A percentile compares a stretch with the other conserved stretches of the same genome.
Evolutionary conservation across 1,140 invertebrate species (phyloP).

Genomic region (Ooceraea biroi): DNA sequence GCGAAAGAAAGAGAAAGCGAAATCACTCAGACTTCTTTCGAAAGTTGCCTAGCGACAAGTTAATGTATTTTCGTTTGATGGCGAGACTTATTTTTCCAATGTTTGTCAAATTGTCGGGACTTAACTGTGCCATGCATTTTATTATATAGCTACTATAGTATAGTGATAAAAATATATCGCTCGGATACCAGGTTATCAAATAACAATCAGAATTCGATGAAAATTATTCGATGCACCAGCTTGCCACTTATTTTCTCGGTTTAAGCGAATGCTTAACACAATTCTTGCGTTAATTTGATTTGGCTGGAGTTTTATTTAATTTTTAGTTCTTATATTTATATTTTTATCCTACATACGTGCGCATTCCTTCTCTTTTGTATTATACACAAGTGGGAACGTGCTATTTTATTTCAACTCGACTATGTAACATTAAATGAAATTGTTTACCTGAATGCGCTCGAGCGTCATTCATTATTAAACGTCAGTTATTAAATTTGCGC

Average conservation of each 20-base stretch:
- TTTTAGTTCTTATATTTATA: too few relatives aligned
- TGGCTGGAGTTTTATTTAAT: too few relatives aligned
- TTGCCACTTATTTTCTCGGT: too few relatives aligned
- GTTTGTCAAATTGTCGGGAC: not conserved
- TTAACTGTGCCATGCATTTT: conserved; percentile 2
- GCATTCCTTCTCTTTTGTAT: too few relatives aligned
- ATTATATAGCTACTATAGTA: not conserved
- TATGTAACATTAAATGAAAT: not conserved
- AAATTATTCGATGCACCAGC: too few relatives aligned
- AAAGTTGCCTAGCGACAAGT: conserved; percentile 31
- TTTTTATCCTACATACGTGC: too few relatives aligned
- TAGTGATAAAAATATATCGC: not conserved
- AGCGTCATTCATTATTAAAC: conserved; percentile 14
- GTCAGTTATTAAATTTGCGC: not conserved
- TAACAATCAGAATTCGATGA: too few relatives aligned
- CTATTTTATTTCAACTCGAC: not conserved
- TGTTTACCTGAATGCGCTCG: not conserved
- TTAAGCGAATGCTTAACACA: too few relatives aligned
- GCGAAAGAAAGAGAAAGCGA: conserved; percentile 30
- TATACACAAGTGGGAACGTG: too few relatives aligned
- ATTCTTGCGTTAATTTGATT: too few relatives aligned
- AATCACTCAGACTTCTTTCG: conserved; percentile 19
- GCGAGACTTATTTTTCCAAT: conserved; percentile 25
- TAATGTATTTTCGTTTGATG: conserved; percentile 4
- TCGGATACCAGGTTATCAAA: too few relatives aligned